Percentiles rank a stretch among this genome's conserved stretches.
These are phyloP conservation scores for Psittacus erithacus DNA, from an alignment of 2,113 vertebrate genomes.

Conservation along the genomic window DNA sequence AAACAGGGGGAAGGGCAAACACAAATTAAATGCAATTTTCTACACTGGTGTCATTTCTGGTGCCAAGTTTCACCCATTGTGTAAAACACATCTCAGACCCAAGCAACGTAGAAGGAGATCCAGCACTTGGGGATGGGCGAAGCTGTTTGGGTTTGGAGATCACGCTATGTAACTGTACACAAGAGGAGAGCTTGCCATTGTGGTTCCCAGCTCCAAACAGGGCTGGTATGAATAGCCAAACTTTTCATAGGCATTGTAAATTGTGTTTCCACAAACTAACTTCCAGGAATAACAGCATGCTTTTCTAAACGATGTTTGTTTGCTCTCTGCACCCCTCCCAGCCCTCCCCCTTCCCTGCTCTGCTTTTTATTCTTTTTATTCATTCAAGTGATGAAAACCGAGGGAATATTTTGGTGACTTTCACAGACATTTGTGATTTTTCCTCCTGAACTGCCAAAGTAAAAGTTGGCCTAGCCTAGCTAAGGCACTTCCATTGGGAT, in stretches of 20 bases:
- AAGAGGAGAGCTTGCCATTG: conserved; percentile 34
- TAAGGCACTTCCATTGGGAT: conserved; percentile 49
- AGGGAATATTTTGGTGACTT: conserved; percentile 55
- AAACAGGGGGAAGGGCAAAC: neutral
- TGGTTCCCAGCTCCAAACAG: conserved; percentile 45
- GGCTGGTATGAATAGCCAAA: conserved; percentile 45
- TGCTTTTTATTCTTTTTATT: conserved; percentile 50
- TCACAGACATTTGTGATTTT: conserved; percentile 64
- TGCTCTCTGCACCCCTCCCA: conserved; percentile 21
- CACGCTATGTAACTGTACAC: neutral
- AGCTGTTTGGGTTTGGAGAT: conserved; percentile 36
- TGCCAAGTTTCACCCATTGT: neutral
- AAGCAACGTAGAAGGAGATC: neutral
- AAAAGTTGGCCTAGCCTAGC: conserved; percentile 23
- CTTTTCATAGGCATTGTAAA: conserved; percentile 62
- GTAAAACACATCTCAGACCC: neutral
- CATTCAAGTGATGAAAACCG: conserved; percentile 53
- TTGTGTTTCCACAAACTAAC: conserved; percentile 60
- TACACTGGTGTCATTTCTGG: neutral
- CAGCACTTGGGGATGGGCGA: neutral
- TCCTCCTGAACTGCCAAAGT: conserved; percentile 56
- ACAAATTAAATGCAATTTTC: neutral
- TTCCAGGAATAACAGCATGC: conserved; percentile 71
- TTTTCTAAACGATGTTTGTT: conserved; percentile 67
- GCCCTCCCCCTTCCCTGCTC: conserved; percentile 38